Evolutionary conservation across 2,797 vertebrate genomes (phyloP).

Genomic region (Pipistrellus kuhlii): DNA sequence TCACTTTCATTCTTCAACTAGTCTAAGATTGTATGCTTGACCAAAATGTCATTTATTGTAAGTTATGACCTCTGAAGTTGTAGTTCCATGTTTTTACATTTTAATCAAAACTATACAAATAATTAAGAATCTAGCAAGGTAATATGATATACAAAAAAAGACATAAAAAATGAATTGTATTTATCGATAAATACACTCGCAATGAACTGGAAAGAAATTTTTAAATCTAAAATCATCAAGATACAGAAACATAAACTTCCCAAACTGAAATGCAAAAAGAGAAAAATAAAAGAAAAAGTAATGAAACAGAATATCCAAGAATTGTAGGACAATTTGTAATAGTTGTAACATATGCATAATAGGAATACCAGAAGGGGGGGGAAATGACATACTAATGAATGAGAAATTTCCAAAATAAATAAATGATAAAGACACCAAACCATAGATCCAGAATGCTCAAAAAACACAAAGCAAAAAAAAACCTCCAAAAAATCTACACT

Average conservation of each 20-base stretch:
- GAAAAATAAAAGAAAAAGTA: neutral
- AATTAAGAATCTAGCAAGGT: neutral
- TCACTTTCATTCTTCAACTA: slow-evolving; percentile 37
- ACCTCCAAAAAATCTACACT: neutral
- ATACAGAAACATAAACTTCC: neutral
- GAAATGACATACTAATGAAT: neutral
- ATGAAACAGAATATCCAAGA: slow-evolving; percentile 1
- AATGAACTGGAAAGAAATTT: neutral
- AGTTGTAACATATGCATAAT: neutral
- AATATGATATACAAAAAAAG: neutral
- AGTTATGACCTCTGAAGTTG: neutral
- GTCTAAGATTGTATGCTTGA: neutral
- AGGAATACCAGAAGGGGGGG: neutral
- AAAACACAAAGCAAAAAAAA: neutral
- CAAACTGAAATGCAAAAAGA: slow-evolving; percentile 19
- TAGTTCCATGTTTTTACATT: slow-evolving; percentile 20
- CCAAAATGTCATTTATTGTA: neutral
- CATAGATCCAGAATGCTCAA: neutral
- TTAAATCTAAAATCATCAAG: neutral
- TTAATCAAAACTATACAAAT: slow-evolving; percentile 26
- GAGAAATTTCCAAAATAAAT: slow-evolving; percentile 10
- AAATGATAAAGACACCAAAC: neutral
- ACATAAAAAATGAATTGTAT: neutral
- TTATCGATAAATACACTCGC: neutral
- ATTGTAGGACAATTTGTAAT: neutral